Evolutionary conservation across 2,797 vertebrate species (phyloP).

Genomic region (Platyrinchus mystaceus): DNA sequence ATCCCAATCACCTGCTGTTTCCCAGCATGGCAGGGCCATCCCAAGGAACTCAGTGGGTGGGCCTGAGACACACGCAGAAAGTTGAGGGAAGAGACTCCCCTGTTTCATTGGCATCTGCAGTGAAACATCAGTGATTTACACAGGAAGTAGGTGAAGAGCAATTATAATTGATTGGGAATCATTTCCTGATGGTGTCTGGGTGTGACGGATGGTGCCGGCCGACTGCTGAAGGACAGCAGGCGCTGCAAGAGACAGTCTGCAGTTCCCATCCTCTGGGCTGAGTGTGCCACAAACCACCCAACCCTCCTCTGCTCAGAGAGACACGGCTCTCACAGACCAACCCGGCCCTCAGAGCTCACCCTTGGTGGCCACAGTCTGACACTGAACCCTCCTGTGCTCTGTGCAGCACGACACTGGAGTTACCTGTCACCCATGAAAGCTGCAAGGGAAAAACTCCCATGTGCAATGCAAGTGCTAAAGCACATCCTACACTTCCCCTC

Average conservation of each 20-base stretch:
- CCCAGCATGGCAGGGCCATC: constrained; percentile 48
- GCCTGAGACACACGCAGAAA: constrained; percentile 14
- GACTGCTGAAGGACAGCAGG: constrained; percentile 46
- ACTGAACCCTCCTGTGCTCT: not conserved
- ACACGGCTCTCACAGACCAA: not conserved
- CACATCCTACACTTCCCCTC: not conserved
- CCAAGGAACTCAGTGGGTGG: not conserved
- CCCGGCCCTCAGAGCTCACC: not conserved
- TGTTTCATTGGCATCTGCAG: constrained; percentile 45
- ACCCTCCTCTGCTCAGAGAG: not conserved
- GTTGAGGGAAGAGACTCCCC: constrained; percentile 9
- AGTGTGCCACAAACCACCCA: constrained; percentile 6
- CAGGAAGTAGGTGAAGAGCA: constrained; percentile 70
- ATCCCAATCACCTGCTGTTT: not conserved
- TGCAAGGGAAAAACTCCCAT: not conserved
- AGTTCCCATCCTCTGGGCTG: not conserved
- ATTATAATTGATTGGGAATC: constrained; percentile 75
- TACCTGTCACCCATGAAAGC: not conserved
- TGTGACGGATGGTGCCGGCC: constrained; percentile 59
- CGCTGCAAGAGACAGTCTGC: not conserved
- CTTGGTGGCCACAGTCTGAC: not conserved
- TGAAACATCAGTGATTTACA: constrained; percentile 64
- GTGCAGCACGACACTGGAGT: accelerated
- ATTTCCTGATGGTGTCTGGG: constrained; percentile 66
- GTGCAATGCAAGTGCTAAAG: not conserved